These are phyloP conservation scores for Trichogramma pretiosum DNA, from an alignment of 1,140 invertebrate genomes.

Conservation along the genomic window DNA sequence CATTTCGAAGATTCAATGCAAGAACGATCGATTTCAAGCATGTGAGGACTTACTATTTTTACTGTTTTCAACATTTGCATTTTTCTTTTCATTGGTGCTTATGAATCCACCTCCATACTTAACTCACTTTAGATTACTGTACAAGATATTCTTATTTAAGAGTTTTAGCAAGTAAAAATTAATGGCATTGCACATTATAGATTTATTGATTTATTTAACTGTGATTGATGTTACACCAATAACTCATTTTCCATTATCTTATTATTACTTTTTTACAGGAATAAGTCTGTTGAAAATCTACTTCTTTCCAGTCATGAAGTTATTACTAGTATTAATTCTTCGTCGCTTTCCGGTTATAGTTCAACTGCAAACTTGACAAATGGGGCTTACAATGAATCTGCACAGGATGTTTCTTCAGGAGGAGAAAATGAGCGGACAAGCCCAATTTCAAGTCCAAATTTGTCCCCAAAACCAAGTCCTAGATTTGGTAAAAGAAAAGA, in stretches of 20 bases:
- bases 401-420: constrained; percentile 23
- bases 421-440: constrained; percentile 43
- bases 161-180: too few relatives aligned
- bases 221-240: background rate
- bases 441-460: constrained; percentile 46
- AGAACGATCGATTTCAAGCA: constrained; percentile 28
- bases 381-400: constrained; percentile 26
- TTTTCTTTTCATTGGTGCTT: background rate
- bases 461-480: constrained; percentile 42
- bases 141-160: too few relatives aligned
- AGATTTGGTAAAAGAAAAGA: constrained; percentile 44
- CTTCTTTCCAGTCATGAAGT: constrained; percentile 57
- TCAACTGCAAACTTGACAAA: constrained; percentile 28
- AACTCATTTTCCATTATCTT: constrained; percentile 1
- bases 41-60: constrained; percentile 26
- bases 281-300: constrained; percentile 58
- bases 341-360: constrained; percentile 29
- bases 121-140: too few relatives aligned
- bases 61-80: background rate
- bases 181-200: background rate
- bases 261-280: constrained; percentile 39
- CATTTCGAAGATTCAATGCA: constrained; percentile 27
- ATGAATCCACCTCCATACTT: background rate
- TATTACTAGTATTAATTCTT: constrained; percentile 44
- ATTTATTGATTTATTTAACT: background rate